phyloP scores from a whole-genome alignment of 2,888 invertebrate genomes.

The Pseudoips prasinana region DNA sequence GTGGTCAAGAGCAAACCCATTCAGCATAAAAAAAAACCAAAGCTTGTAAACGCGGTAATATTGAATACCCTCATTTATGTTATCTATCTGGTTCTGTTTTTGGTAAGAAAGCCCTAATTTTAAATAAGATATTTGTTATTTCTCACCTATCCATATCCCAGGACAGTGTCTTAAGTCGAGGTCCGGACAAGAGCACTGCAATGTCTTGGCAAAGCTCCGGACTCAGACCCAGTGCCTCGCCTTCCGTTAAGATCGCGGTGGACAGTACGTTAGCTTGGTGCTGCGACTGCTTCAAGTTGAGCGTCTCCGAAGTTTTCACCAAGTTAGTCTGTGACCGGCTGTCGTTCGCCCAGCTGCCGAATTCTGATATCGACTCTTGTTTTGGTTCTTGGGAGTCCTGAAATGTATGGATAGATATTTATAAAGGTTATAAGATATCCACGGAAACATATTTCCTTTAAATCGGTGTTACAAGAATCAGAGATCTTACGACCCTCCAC shows the following conservation, averaged over 20 bases:
- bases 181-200: constrained; percentile 86
- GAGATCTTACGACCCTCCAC: no score
- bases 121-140: no score
- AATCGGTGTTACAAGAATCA: no score
- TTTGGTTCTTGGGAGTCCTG: constrained; percentile 52
- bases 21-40: no score
- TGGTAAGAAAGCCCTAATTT: no score
- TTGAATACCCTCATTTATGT: no score
- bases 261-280: constrained; percentile 80
- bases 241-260: constrained; percentile 80
- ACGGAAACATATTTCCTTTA: no score
- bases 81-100: no score
- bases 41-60: no score
- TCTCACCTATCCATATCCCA: constrained; percentile 83
- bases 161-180: constrained; percentile 86
- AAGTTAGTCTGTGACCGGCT: constrained; percentile 71
- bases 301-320: constrained; percentile 73
- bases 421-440: no score
- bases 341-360: constrained; percentile 71
- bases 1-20: no score
- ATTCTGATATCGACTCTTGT: constrained; percentile 51
- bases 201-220: constrained; percentile 86
- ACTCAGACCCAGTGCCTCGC: constrained; percentile 84
- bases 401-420: constrained; percentile 16
- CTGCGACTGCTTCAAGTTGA: constrained; percentile 63